These are phyloP conservation scores for Drusus annulatus DNA, from an alignment of 1,140 invertebrate genomes.

Conservation along the genomic window DNA sequence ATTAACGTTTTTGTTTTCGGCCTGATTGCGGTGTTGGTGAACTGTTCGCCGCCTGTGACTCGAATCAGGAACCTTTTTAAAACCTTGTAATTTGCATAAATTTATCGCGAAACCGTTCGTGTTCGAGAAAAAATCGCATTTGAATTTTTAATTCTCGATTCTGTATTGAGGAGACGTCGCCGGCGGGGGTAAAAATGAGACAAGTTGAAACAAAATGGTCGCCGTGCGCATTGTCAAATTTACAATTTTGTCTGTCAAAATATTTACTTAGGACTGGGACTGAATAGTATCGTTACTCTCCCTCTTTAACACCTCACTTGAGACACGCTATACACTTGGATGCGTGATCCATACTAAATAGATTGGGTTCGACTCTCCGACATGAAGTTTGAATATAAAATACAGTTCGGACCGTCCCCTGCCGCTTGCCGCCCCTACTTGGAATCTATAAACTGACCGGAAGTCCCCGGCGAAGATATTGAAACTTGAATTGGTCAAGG, in stretches of 20 bases:
- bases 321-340: conserved; percentile 46
- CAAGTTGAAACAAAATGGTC: conserved; percentile 45
- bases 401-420: conserved; percentile 37
- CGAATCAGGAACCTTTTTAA: conserved; percentile 48
- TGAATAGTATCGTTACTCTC: conserved; percentile 39
- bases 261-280: conserved; percentile 48
- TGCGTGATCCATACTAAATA: conserved; percentile 58
- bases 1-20: conserved; percentile 60
- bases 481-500: conserved; percentile 55
- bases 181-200: conserved; percentile 16
- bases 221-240: conserved; percentile 39
- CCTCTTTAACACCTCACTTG: conserved; percentile 58
- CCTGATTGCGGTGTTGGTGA: conserved; percentile 57
- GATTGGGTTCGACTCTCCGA: conserved; percentile 37
- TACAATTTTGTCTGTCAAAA: conserved; percentile 46
- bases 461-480: conserved; percentile 57
- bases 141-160: conserved; percentile 45
- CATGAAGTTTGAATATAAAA: conserved; percentile 57
- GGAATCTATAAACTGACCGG: conserved; percentile 46
- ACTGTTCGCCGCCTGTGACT: conserved; percentile 48
- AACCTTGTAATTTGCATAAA: conserved; percentile 57
- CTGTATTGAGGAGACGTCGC: conserved; percentile 35
- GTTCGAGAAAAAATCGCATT: conserved; percentile 36
- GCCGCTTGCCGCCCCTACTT: not conserved
- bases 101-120: conserved; percentile 43